Conservation (phyloP, 2,113 vertebrate genomes). For the Emydocephalus ijimae region DNA sequence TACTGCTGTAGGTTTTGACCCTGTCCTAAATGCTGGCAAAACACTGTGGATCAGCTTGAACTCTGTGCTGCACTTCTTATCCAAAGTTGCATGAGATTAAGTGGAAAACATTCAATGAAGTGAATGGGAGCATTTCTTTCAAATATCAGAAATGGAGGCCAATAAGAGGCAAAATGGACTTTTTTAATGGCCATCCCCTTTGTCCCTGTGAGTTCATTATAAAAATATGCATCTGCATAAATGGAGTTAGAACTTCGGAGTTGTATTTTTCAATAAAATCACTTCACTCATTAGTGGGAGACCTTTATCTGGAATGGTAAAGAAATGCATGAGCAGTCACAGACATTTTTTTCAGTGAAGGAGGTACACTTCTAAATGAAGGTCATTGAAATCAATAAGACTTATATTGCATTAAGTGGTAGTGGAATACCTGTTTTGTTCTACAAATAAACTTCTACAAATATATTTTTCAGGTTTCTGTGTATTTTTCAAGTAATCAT, state of each 20-base stretch:
- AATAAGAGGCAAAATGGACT: not conserved
- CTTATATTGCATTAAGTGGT: not conserved
- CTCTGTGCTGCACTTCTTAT: not conserved
- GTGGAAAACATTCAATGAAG: not conserved
- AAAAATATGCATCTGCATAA: not conserved
- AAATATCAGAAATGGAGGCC: not conserved
- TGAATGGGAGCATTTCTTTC: not conserved
- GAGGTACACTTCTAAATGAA: not conserved
- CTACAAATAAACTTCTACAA: not conserved
- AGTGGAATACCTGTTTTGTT: not conserved
- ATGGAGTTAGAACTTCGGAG: not conserved
- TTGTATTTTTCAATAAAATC: not conserved
- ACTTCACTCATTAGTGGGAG: not conserved
- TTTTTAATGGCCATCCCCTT: not conserved
- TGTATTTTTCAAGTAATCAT: conserved; percentile 55
- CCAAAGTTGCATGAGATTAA: not conserved
- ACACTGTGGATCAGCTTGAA: not conserved
- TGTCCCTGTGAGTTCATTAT: not conserved
- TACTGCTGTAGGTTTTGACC: not conserved
- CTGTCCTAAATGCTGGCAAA: not conserved
- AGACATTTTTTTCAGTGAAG: not conserved
- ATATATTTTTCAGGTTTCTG: conserved; percentile 55
- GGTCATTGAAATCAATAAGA: not conserved
- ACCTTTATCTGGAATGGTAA: not conserved
- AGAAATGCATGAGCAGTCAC: not conserved